Evolutionary conservation across 2,888 invertebrate genomes (phyloP).

Genomic region (Conus canariensis): DNA sequence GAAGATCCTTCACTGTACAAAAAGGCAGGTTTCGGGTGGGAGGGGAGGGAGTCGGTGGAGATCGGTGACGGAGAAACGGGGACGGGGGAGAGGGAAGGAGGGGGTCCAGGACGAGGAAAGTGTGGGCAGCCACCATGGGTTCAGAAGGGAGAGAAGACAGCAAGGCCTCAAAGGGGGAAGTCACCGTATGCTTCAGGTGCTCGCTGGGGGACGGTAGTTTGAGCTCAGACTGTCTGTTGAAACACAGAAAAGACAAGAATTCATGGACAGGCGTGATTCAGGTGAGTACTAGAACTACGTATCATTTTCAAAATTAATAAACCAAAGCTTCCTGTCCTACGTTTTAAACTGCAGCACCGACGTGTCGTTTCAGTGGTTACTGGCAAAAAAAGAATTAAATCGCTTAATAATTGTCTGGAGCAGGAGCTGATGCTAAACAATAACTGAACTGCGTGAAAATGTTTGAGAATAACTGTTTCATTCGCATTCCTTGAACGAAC

Average conservation of each 20-base stretch:
- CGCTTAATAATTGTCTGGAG: no score
- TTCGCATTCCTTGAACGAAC: no score
- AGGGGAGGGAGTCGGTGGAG: not conserved
- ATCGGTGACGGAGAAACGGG: not conserved
- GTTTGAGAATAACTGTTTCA: no score
- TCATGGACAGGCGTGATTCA: no score
- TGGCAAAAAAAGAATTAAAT: no score
- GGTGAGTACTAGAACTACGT: no score
- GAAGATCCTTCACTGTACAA: not conserved
- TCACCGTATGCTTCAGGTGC: slow-evolving; percentile 23
- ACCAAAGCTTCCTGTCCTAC: no score
- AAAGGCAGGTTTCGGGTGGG: slow-evolving; percentile 13
- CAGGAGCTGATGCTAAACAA: no score
- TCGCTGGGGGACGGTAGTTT: slow-evolving; percentile 34
- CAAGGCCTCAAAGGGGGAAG: not conserved
- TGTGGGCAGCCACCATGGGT: slow-evolving; percentile 40
- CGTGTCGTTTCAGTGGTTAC: no score
- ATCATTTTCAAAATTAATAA: no score
- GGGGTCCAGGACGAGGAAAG: slow-evolving; percentile 31
- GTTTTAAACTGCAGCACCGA: no score
- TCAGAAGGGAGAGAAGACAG: slow-evolving; percentile 16
- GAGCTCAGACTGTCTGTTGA: slow-evolving; percentile 26
- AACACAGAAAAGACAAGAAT: not conserved
- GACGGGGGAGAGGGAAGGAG: not conserved
- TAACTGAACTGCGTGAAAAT: no score